phyloP scores from a whole-genome alignment of 2,888 invertebrate genomes.

The Dorcus hopei region DNA sequence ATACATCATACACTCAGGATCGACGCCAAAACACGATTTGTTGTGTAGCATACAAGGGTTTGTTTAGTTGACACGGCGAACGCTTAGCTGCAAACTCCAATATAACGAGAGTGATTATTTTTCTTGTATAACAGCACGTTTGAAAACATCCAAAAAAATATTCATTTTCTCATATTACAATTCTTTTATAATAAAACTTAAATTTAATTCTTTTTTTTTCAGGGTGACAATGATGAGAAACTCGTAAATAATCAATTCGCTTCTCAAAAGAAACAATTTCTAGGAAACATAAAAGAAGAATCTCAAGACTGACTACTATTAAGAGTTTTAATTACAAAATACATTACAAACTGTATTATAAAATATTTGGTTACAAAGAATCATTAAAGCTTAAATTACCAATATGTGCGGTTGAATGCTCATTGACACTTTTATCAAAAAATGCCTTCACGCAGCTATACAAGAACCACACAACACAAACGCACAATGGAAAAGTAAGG shows the following conservation, averaged over 20 bases:
- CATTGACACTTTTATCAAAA: constrained; percentile 8
- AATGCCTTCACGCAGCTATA: constrained; percentile 54
- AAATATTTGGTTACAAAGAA: constrained; percentile 31
- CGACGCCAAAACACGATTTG: no score
- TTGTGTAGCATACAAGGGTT: no score
- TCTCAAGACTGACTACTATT: constrained; percentile 31
- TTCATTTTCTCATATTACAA: no score
- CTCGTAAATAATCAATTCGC: constrained; percentile 17
- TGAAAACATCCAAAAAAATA: no score
- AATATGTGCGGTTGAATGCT: not conserved
- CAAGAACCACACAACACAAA: constrained; percentile 51
- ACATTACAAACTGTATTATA: constrained; percentile 2
- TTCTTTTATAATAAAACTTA: not conserved
- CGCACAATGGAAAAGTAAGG: constrained; percentile 44
- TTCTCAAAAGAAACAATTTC: constrained; percentile 36
- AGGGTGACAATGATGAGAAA: constrained; percentile 42
- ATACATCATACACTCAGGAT: no score
- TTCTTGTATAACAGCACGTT: no score
- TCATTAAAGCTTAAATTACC: constrained; percentile 40
- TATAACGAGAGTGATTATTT: no score
- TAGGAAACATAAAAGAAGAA: constrained; percentile 48
- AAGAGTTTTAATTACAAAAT: constrained; percentile 2
- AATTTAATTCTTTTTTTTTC: constrained; percentile 6
- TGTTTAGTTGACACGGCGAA: no score
- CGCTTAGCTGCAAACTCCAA: no score